Conservation (phyloP, 2,888 invertebrate species). For the Cantharis flavilabris region DNA sequence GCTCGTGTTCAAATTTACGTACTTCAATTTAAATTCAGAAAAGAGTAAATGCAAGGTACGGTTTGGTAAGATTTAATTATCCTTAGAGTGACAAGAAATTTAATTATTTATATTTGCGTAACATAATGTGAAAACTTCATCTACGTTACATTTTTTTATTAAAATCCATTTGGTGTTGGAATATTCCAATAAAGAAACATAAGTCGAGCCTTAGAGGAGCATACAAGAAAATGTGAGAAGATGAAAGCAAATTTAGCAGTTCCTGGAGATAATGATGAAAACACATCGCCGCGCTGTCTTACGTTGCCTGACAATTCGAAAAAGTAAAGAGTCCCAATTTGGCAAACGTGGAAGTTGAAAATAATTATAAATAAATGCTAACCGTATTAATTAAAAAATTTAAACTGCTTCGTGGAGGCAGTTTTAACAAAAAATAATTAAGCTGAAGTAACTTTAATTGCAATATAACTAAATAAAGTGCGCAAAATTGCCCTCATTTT, state of each 20-base stretch:
- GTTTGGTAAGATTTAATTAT: neutral
- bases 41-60: neutral
- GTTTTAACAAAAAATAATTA: neutral
- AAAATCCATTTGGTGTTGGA: neutral
- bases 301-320: neutral
- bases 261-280: constrained; percentile 23
- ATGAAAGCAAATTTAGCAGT: constrained; percentile 15
- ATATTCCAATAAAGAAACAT: neutral
- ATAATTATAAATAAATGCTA: neutral
- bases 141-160: neutral
- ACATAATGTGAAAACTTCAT: neutral
- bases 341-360: neutral
- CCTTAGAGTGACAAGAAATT: neutral
- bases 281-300: constrained; percentile 13
- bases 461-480: constrained; percentile 16
- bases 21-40: neutral
- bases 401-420: neutral
- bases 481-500: constrained; percentile 13
- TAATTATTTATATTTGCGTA: neutral
- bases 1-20: too few species aligned
- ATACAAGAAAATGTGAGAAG: constrained; percentile 4
- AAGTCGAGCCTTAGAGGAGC: neutral
- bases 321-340: neutral
- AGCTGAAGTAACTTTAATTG: constrained; percentile 14
- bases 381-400: neutral